phyloP scores from a whole-genome alignment of 2,888 invertebrate species.

The Cryptophagus acutangulus region DNA sequence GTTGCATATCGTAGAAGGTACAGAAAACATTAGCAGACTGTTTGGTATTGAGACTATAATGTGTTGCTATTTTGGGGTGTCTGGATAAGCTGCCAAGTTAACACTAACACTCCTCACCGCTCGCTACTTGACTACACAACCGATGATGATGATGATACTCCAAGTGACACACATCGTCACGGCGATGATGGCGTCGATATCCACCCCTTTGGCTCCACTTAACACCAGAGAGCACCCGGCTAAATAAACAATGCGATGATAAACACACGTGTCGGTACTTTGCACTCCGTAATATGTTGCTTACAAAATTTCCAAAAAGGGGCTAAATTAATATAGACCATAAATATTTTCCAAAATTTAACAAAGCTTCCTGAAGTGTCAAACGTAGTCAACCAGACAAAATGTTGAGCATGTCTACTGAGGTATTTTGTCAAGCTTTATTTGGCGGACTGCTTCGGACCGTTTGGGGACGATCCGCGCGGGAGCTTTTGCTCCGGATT shows the following conservation, averaged over 20 bases:
- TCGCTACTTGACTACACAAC: slow-evolving; percentile 7
- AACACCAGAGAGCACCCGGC: slow-evolving; percentile 22
- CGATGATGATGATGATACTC: slow-evolving; percentile 18
- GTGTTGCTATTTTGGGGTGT: slow-evolving; percentile 45
- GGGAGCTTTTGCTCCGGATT: too few relatives aligned
- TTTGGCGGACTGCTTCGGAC: too few relatives aligned
- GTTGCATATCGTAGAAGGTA: too few relatives aligned
- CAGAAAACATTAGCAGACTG: slow-evolving; percentile 33
- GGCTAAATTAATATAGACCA: too few relatives aligned
- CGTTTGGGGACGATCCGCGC: too few relatives aligned
- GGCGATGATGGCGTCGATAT: slow-evolving; percentile 13
- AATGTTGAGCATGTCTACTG: too few relatives aligned
- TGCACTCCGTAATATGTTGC: too few relatives aligned
- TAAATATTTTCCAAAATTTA: too few relatives aligned
- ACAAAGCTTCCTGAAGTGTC: too few relatives aligned
- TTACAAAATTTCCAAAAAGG: too few relatives aligned
- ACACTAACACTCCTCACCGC: slow-evolving; percentile 15
- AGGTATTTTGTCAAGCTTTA: too few relatives aligned
- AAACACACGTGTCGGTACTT: slow-evolving; percentile 15
- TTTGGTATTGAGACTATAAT: slow-evolving; percentile 38
- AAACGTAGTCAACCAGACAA: too few relatives aligned
- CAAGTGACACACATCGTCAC: slow-evolving; percentile 26
- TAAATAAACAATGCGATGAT: slow-evolving; percentile 22
- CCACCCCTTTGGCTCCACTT: slow-evolving; percentile 21
- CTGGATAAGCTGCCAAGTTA: slow-evolving; percentile 43